Base-by-base conservation (phyloP, 2,888 invertebrate genomes). In the Callosobruchus maculatus region DNA sequence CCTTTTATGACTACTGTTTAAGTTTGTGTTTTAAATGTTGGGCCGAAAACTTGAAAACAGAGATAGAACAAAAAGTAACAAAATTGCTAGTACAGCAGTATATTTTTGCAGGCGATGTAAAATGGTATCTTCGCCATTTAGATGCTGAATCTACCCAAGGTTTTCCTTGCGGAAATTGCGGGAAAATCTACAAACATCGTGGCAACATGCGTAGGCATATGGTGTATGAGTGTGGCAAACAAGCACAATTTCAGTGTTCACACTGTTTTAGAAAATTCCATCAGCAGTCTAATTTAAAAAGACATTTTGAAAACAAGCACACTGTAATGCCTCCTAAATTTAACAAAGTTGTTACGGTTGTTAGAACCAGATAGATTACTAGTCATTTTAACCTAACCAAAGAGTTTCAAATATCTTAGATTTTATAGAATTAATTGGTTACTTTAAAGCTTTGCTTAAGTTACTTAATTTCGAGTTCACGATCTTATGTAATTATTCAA, bases 181-280 rank as follows among this genome's bases (percentile, higher is more conserved):
- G 94, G 80, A 95, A 95, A 88, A 91, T 92, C 82, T 96, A 96
- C 90, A 93, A 93, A 88, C 92, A 93, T 87, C 93, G 93, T 84
- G 93, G 93, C 80, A 94, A 93, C 77, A 89, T 95, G 82, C 93
- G 92, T 85, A 89, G 92, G 68, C 93, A 93, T 86, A 90, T 91
- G 83, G 91, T 92, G 86, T 92, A 91, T 85, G 94, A 92, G 89
- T 87, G 87, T 81, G 87, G 87, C 74, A 86, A 86, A 79, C 83
- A 84, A 74, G 87, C 87, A 74, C 84, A 84, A 80, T 86, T 86
- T 81, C 84, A 84, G 74, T 87, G 88, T 79, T 79, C 82, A 75
- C 84, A 80, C 80, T 86, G 86, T 86, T 89, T 90, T 82, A 90
- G 91, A 87, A 90, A 91, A 80, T 92, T 92, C 82, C 87, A 87